These are phyloP conservation scores for Sebastes wilsoni DNA, from an alignment of 2,797 vertebrate genomes.

Conservation along the genomic window DNA sequence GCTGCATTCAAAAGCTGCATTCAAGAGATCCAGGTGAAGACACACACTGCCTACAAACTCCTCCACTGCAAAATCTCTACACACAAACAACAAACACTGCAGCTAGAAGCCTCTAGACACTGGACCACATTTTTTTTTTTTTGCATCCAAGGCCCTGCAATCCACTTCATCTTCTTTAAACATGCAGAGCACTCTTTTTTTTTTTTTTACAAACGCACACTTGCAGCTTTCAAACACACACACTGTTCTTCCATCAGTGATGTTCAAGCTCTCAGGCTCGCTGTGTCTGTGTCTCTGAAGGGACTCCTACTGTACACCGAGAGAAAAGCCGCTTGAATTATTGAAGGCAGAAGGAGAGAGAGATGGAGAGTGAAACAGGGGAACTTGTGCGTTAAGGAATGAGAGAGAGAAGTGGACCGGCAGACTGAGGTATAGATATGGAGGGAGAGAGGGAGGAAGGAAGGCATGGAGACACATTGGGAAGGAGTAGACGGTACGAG, in stretches of 20 bases:
- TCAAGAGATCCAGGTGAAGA: neutral
- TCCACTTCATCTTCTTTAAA: constrained; percentile 35
- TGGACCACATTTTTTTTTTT: neutral
- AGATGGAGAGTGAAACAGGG: constrained; percentile 32
- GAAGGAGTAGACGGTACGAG: constrained; percentile 4
- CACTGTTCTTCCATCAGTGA: constrained; percentile 27
- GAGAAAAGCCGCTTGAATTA: constrained; percentile 71
- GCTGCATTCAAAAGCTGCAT: neutral
- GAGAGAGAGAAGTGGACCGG: neutral
- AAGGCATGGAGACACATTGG: neutral
- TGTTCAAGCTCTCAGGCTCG: constrained; percentile 20
- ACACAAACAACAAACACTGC: neutral
- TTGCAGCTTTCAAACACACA: neutral
- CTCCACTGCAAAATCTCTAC: neutral
- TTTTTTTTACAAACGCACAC: neutral
- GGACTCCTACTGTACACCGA: constrained; percentile 30
- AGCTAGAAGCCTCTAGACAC: neutral
- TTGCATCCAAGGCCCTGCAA: neutral
- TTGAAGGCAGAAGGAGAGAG: constrained; percentile 52
- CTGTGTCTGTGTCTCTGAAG: constrained; percentile 27
- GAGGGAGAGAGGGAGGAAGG: neutral
- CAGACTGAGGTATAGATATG: neutral
- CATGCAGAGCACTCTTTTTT: constrained; percentile 18
- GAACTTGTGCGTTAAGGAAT: constrained; percentile 37
- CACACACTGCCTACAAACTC: neutral